These are phyloP conservation scores for Littorina saxatilis DNA, from an alignment of 1,140 invertebrate species.

Conservation along the genomic window DNA sequence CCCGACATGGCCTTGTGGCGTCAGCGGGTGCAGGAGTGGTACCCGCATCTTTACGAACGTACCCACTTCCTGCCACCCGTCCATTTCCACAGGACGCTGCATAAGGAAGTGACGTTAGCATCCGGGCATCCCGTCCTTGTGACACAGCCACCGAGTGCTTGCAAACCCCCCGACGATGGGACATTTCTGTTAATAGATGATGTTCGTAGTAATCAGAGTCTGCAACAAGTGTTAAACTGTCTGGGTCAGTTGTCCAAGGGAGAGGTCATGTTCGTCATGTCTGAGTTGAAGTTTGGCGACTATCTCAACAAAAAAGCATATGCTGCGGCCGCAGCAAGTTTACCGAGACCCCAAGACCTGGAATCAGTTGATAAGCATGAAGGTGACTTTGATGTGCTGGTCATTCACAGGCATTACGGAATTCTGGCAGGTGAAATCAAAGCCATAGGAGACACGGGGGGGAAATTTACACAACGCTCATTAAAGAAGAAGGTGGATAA, in stretches of 20 bases:
- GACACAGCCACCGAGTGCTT: not conserved
- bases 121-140: not conserved
- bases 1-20: slow-evolving; percentile 14
- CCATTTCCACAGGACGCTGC: not conserved
- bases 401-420: slow-evolving; percentile 14
- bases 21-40: slow-evolving; percentile 1
- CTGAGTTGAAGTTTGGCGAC: not conserved
- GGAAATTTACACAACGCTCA: not conserved
- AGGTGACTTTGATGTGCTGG: slow-evolving; percentile 5
- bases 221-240: not conserved
- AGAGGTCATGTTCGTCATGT: not conserved
- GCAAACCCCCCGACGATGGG: not conserved
- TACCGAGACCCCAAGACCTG: not conserved
- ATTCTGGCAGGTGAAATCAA: not conserved
- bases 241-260: not conserved
- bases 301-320: not conserved
- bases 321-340: not conserved
- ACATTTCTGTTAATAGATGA: not conserved
- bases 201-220: not conserved
- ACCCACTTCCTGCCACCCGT: slow-evolving; percentile 18
- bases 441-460: not conserved
- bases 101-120: not conserved
- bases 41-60: too few relatives aligned
- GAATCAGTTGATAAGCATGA: not conserved
- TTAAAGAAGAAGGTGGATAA: not conserved